These are phyloP conservation scores for Plestiodon gilberti DNA, from an alignment of 2,113 vertebrate species.

Conservation along the genomic window DNA sequence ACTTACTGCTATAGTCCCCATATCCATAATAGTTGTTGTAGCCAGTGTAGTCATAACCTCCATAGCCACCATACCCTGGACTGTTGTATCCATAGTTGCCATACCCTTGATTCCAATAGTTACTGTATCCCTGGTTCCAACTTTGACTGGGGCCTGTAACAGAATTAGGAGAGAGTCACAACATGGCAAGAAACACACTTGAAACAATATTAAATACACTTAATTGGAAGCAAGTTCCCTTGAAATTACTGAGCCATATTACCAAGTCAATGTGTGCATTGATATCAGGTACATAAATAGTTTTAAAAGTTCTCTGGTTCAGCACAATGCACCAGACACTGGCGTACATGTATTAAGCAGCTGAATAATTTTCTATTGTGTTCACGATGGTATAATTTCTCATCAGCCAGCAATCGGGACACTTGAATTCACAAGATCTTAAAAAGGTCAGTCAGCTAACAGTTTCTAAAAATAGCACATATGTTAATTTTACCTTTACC, in stretches of 20 bases:
- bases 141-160: slow-evolving; percentile 91
- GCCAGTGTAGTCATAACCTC: slow-evolving; percentile 96
- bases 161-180: slow-evolving; percentile 25
- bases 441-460: background rate
- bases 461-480: background rate
- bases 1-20: slow-evolving; percentile 97
- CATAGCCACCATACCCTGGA: slow-evolving; percentile 96
- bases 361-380: background rate
- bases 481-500: background rate
- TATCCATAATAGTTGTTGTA: slow-evolving; percentile 99
- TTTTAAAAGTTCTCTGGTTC: background rate
- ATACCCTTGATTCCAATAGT: slow-evolving; percentile 98
- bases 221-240: background rate
- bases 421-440: background rate
- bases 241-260: background rate
- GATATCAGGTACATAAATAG: background rate
- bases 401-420: background rate
- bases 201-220: background rate
- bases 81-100: slow-evolving; percentile 97
- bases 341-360: background rate
- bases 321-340: background rate
- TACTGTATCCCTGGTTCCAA: slow-evolving; percentile 98
- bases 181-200: background rate
- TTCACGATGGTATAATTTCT: background rate
- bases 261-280: background rate